Conservation (phyloP, 2,888 invertebrate genomes). For the Pristionchus japonicus region DNA sequence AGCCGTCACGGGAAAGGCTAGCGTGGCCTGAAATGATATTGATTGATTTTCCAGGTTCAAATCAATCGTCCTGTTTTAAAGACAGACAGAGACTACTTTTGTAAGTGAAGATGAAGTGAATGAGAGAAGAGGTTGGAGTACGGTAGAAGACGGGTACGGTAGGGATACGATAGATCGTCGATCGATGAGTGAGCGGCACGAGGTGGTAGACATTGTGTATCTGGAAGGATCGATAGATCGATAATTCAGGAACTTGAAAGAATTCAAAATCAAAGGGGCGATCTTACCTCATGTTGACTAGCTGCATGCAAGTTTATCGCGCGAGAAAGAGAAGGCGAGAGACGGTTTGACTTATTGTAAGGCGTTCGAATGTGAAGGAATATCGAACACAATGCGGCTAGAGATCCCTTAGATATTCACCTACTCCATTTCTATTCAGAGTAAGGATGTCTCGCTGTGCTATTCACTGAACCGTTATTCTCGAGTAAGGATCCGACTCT, state of each 20-base stretch:
- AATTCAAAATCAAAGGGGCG: neutral
- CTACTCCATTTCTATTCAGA: no score
- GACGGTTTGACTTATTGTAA: neutral
- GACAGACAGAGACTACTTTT: neutral
- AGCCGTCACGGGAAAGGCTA: neutral
- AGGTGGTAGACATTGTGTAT: neutral
- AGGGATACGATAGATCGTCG: neutral
- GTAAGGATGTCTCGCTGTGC: no score
- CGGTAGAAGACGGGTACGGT: neutral
- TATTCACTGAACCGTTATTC: no score
- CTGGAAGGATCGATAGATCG: neutral
- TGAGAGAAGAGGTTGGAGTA: neutral
- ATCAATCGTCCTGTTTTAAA: no score
- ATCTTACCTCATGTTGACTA: no score
- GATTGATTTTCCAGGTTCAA: no score
- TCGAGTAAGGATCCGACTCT: no score
- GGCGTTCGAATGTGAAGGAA: neutral
- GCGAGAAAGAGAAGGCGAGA: neutral
- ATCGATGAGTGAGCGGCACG: neutral
- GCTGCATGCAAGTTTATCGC: no score
- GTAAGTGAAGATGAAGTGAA: neutral
- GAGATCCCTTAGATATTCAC: no score
- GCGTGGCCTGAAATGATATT: neutral
- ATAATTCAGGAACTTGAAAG: neutral
- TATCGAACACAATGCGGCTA: no score